A percentile compares a stretch with the other conserved stretches of the same genome.
Evolutionary conservation across 2,797 vertebrate genomes (phyloP).

Genomic region (Protonibea diacanthus): DNA sequence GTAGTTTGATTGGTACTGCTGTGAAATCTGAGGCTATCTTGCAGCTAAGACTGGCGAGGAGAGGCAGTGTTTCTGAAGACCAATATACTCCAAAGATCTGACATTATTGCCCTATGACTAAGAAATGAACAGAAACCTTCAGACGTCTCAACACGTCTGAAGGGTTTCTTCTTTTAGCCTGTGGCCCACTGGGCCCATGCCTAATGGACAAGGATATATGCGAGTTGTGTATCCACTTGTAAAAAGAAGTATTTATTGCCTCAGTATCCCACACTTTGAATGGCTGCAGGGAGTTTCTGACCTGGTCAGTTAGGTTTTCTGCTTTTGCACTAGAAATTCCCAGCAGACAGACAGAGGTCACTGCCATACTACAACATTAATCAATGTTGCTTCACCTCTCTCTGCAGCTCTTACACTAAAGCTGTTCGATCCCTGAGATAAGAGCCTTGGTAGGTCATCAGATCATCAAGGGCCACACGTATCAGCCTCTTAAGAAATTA

Average conservation of each 20-base stretch:
- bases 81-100: conserved; percentile 1
- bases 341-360: conserved; percentile 39
- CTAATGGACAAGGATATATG: conserved; percentile 60
- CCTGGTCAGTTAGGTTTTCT: conserved; percentile 66
- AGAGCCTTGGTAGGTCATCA: conserved; percentile 4
- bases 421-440: conserved; percentile 3
- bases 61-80: conserved; percentile 15
- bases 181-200: conserved; percentile 38
- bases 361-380: background rate
- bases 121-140: conserved; percentile 26
- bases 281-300: conserved; percentile 62
- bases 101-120: conserved; percentile 7
- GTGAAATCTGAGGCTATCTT: conserved; percentile 45
- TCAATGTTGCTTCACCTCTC: background rate
- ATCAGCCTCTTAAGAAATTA: background rate
- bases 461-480: background rate
- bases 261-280: conserved; percentile 51
- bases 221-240: conserved; percentile 65
- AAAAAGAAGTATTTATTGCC: conserved; percentile 79
- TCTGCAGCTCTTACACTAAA: conserved; percentile 6
- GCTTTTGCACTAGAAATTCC: conserved; percentile 57
- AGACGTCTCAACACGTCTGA: conserved; percentile 50
- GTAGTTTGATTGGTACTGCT: conserved; percentile 27
- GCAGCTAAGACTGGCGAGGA: background rate
- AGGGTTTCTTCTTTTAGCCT: conserved; percentile 40